Conservation (phyloP, 2,888 invertebrate species). For the Platerodrilus igneus region DNA sequence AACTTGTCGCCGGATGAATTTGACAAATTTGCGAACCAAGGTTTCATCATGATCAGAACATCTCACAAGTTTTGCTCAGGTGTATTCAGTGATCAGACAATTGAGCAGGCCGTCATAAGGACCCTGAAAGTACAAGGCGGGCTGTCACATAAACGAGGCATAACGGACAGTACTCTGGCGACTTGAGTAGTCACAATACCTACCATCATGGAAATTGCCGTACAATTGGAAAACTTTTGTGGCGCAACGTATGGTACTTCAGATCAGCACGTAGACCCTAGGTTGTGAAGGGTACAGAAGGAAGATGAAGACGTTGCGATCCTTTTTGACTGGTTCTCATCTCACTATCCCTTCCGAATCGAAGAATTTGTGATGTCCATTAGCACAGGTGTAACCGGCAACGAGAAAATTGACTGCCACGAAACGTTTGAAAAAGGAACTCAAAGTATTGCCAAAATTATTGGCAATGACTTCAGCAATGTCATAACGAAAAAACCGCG, state of each 20-base stretch:
- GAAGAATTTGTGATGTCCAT: not conserved
- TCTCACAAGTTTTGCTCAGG: conserved; percentile 14
- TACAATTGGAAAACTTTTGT: conserved; percentile 6
- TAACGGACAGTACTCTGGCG: conserved; percentile 10
- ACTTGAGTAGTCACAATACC: conserved; percentile 4
- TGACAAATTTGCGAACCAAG: not conserved
- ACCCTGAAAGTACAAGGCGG: conserved; percentile 11
- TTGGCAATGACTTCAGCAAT: conserved; percentile 1
- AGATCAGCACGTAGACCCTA: conserved; percentile 8
- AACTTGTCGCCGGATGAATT: not conserved
- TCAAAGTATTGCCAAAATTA: conserved; percentile 1
- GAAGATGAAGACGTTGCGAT: conserved; percentile 1
- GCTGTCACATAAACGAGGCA: conserved; percentile 8
- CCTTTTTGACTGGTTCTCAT: conserved; percentile 1
- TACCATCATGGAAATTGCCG: conserved; percentile 5
- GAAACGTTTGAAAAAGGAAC: conserved; percentile 3
- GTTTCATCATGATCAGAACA: not conserved
- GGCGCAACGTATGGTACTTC: conserved; percentile 4
- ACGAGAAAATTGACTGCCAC: conserved; percentile 7
- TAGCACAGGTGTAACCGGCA: conserved; percentile 5
- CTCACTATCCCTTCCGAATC: conserved; percentile 1
- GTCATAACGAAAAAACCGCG: conserved; percentile 5
- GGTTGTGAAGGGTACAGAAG: conserved; percentile 1
- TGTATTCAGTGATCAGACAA: conserved; percentile 7
- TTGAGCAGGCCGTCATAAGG: conserved; percentile 13